A percentile compares a stretch with the other conserved stretches of the same genome.
phyloP scores from a whole-genome alignment of 1,140 invertebrate species.

The Heliconius hermathena region DNA sequence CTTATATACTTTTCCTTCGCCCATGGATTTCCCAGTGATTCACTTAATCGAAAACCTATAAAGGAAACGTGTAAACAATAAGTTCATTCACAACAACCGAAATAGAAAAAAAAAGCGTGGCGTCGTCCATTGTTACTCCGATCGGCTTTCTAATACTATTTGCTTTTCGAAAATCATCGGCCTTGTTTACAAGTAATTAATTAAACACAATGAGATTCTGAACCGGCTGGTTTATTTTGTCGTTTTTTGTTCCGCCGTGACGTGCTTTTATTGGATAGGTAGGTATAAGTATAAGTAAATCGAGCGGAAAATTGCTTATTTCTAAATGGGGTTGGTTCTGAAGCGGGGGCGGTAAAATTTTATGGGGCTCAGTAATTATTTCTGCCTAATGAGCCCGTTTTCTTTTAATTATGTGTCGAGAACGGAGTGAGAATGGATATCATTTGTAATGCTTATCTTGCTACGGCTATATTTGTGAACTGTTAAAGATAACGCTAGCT shows the following conservation, averaged over 20 bases:
- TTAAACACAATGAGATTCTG: conserved; percentile 69
- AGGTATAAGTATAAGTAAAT: conserved; percentile 60
- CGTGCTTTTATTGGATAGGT: conserved; percentile 46
- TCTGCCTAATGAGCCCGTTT: conserved; percentile 35
- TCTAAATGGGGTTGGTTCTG: conserved; percentile 50
- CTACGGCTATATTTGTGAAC: background rate
- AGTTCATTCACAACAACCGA: conserved; percentile 51
- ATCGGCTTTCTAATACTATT: conserved; percentile 72
- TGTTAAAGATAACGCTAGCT: background rate
- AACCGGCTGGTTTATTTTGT: conserved; percentile 33
- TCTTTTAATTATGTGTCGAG: conserved; percentile 31
- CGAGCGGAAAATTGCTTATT: conserved; percentile 75
- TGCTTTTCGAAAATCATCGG: conserved; percentile 77
- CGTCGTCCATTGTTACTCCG: conserved; percentile 70
- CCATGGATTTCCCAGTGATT: conserved; percentile 3
- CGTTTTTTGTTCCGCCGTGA: conserved; percentile 46
- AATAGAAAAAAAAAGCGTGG: conserved; percentile 63
- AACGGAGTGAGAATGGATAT: conserved; percentile 12
- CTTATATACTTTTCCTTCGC: background rate
- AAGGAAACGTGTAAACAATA: conserved; percentile 63
- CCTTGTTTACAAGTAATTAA: conserved; percentile 79
- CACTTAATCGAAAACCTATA: conserved; percentile 35
- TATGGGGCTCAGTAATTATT: conserved; percentile 46
- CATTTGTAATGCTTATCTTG: conserved; percentile 1
- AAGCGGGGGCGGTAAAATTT: conserved; percentile 41